A percentile compares a stretch with the other conserved stretches of the same genome.
Conservation (phyloP, 1,140 invertebrate genomes). For the Dendrolimus kikuchii region DNA sequence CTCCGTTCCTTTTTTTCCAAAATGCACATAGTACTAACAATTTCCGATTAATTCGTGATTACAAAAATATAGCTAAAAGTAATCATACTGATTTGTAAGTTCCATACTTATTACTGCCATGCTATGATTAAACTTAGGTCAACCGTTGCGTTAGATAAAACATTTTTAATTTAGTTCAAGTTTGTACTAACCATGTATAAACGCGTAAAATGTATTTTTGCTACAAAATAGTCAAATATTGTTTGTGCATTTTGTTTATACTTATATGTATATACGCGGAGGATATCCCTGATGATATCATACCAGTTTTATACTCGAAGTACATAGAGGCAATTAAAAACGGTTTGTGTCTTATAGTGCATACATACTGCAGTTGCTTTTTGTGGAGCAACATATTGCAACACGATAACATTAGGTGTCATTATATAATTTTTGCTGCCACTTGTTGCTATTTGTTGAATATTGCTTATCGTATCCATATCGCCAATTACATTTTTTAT, state of each 20-base stretch:
- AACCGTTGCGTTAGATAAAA: too few species aligned
- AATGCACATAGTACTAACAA: too few species aligned
- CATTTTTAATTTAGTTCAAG: too few species aligned
- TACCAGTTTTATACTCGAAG: conserved; percentile 2
- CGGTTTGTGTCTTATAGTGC: conserved; percentile 7
- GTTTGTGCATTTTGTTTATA: background rate
- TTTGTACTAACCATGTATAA: too few species aligned
- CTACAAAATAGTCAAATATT: too few species aligned
- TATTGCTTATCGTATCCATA: background rate
- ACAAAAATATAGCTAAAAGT: too few species aligned
- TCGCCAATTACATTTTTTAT: conserved; percentile 13
- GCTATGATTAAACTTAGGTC: too few species aligned
- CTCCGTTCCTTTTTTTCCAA: too few species aligned
- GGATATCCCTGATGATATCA: conserved; percentile 2
- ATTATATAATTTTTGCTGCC: background rate
- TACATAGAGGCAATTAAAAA: conserved; percentile 14
- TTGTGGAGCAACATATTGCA: background rate
- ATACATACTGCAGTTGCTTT: conserved; percentile 5
- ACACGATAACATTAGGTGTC: background rate
- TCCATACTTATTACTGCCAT: too few species aligned
- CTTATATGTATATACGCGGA: background rate
- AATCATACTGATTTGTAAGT: too few species aligned
- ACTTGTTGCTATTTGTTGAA: background rate
- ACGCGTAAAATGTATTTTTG: too few species aligned
- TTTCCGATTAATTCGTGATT: too few species aligned